phyloP scores from a whole-genome alignment of 2,888 invertebrate species.

The Campopleginae sp. region DNA sequence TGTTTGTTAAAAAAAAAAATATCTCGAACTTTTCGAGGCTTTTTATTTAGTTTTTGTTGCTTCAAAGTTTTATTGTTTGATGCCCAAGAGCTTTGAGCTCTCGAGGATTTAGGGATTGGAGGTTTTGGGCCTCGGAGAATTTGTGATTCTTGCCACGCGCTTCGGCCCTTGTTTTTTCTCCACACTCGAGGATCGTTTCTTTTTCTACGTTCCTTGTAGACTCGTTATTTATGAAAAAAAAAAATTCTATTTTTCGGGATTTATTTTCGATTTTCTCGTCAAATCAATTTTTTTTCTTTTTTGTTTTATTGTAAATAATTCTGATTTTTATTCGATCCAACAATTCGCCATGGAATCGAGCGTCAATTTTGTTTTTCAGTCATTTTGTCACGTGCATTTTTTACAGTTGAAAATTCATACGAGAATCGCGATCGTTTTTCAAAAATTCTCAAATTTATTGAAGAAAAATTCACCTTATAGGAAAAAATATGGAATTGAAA shows the following conservation, averaged over 20 bases:
- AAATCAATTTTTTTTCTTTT: too few relatives aligned
- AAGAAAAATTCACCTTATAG: too few relatives aligned
- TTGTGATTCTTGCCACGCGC: slow-evolving; percentile 31
- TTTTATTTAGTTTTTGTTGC: not conserved
- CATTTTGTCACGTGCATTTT: too few relatives aligned
- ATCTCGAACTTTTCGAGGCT: not conserved
- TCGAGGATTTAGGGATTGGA: not conserved
- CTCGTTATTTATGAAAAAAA: not conserved
- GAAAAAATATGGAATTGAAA: not conserved
- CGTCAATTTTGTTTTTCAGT: too few relatives aligned
- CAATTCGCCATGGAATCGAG: too few relatives aligned
- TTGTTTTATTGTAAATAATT: too few relatives aligned
- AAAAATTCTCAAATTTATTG: too few relatives aligned
- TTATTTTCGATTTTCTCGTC: not conserved
- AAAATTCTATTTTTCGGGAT: not conserved
- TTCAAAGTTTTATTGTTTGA: not conserved
- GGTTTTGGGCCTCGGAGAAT: not conserved
- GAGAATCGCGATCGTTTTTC: too few relatives aligned
- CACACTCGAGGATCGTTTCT: not conserved
- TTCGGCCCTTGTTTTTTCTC: not conserved
- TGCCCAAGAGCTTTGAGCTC: not conserved
- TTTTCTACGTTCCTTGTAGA: not conserved
- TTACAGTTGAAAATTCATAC: too few relatives aligned
- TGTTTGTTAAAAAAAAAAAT: not conserved
- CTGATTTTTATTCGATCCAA: too few relatives aligned